phyloP scores from a whole-genome alignment of 2,113 vertebrate genomes.

The Sylvilagus bachmani region DNA sequence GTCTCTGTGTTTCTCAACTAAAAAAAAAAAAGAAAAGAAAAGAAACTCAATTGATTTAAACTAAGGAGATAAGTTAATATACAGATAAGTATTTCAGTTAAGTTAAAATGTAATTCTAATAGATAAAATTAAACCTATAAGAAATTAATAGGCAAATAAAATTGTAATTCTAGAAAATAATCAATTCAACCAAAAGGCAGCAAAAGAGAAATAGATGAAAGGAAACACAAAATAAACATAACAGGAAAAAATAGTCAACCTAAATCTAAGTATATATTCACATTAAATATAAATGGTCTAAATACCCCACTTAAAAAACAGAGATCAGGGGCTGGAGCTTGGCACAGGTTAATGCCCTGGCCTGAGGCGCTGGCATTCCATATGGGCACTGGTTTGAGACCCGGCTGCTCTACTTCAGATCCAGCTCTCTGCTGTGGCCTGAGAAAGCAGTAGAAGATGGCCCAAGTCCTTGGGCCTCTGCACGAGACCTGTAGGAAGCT shows the following conservation, averaged over 20 bases:
- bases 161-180: slow-evolving; percentile 4
- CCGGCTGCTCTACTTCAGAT: too few species aligned
- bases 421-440: too few species aligned
- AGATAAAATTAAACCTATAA: neutral
- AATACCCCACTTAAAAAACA: neutral
- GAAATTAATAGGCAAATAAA: neutral
- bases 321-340: too few species aligned
- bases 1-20: too few species aligned
- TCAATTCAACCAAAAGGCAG: slow-evolving; percentile 35
- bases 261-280: slow-evolving; percentile 4
- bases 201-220: neutral
- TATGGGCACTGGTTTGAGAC: too few species aligned
- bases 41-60: neutral
- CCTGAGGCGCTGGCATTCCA: too few species aligned
- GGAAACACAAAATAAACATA: slow-evolving; percentile 33
- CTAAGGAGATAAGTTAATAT: slow-evolving; percentile 10
- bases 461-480: too few species aligned
- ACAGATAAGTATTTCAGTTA: neutral
- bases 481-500: too few species aligned
- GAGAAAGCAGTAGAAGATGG: too few species aligned
- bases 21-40: too few species aligned
- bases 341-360: too few species aligned
- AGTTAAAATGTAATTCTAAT: slow-evolving; percentile 33
- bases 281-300: slow-evolving; percentile 52
- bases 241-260: neutral